Evolutionary conservation across 1,140 invertebrate species (phyloP).

Genomic region (Mercenaria mercenaria): DNA sequence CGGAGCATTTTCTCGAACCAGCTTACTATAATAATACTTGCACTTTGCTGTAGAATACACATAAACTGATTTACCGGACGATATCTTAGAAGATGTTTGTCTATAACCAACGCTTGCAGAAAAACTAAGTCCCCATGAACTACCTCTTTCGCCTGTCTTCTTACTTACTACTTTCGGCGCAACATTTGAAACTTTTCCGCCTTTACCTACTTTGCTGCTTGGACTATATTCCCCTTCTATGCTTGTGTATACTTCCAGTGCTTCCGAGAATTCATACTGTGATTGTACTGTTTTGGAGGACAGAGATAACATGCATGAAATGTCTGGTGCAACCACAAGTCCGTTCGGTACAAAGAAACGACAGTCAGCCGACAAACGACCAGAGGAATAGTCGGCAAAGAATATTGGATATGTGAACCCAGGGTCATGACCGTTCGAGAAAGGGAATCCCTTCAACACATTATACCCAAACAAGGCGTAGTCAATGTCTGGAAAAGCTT

Average conservation of each 20-base stretch:
- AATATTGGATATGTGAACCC: constrained; percentile 6
- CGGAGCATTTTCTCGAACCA: neutral
- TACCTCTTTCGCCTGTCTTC: neutral
- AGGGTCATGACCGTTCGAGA: neutral
- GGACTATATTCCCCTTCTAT: neutral
- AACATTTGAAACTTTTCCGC: neutral
- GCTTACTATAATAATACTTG: constrained; percentile 53
- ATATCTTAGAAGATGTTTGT: constrained; percentile 5
- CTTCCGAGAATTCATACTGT: neutral
- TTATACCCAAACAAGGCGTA: neutral
- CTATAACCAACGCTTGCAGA: constrained; percentile 59
- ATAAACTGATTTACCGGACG: constrained; percentile 34
- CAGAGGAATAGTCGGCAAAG: neutral
- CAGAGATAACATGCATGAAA: neutral
- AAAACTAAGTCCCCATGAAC: constrained; percentile 27
- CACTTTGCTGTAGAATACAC: constrained; percentile 51
- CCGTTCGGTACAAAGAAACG: neutral
- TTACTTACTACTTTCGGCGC: neutral
- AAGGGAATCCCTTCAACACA: neutral
- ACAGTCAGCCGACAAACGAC: neutral
- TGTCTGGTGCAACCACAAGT: neutral
- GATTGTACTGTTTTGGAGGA: neutral
- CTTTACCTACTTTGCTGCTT: neutral
- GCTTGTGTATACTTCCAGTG: neutral
- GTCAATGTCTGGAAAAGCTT: neutral